A percentile compares a stretch with the other conserved stretches of the same genome.
Conservation (phyloP, 1,140 invertebrate genomes). For the Aphelenchoides avenae region DNA sequence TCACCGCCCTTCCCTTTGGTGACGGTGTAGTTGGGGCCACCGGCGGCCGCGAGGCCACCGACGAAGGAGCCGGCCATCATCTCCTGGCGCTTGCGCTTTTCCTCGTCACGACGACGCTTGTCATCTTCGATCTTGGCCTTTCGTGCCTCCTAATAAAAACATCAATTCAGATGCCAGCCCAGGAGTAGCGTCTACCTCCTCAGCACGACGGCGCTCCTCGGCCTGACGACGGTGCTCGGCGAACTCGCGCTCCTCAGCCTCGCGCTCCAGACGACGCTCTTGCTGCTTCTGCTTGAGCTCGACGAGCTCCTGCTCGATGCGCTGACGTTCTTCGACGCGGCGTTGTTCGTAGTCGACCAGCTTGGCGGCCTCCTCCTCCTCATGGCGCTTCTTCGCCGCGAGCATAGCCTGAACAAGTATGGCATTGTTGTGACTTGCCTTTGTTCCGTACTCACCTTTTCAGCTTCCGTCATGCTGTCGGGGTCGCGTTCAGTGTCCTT, state of each 20-base stretch:
- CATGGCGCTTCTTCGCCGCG: conserved; percentile 52
- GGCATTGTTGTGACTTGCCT: conserved; percentile 17
- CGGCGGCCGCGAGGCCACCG: conserved; percentile 7
- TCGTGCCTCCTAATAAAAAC: conserved; percentile 12
- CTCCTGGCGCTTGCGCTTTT: conserved; percentile 45
- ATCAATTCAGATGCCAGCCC: not conserved
- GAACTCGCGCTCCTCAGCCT: conserved; percentile 47
- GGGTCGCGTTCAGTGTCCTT: conserved; percentile 33
- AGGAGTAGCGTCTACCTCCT: conserved; percentile 30
- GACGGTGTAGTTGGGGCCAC: conserved; percentile 42
- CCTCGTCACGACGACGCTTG: conserved; percentile 33
- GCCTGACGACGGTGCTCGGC: conserved; percentile 47
- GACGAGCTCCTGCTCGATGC: conserved; percentile 45
- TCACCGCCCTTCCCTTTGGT: conserved; percentile 60
- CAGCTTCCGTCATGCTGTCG: conserved; percentile 49
- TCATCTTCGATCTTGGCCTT: conserved; percentile 27
- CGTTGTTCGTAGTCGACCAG: conserved; percentile 49
- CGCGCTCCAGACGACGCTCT: conserved; percentile 42
- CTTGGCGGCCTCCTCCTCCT: conserved; percentile 49
- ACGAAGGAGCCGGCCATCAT: conserved; percentile 50
- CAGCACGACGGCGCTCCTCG: conserved; percentile 22
- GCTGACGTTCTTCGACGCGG: conserved; percentile 38
- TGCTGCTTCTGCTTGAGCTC: conserved; percentile 48
- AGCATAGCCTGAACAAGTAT: conserved; percentile 5
- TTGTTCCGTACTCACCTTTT: conserved; percentile 44